Conservation (phyloP, 2,797 vertebrate genomes). For the Chelonia mydas region DNA sequence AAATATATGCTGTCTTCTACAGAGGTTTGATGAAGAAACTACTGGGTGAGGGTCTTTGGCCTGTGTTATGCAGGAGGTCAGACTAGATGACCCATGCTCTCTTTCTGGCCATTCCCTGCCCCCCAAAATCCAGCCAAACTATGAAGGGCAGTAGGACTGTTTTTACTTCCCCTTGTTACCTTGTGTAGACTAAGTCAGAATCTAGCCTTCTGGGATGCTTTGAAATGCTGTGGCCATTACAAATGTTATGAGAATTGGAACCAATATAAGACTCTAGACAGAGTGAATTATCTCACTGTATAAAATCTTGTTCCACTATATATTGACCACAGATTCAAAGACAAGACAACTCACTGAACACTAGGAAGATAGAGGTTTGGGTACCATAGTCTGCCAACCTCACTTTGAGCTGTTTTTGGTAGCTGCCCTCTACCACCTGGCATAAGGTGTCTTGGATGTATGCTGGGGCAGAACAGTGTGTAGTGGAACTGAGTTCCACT, state of each 20-base stretch:
- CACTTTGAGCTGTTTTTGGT: no score
- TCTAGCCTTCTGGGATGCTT: not conserved
- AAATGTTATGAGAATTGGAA: not conserved
- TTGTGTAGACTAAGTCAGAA: not conserved
- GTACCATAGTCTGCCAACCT: not conserved
- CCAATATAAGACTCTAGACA: not conserved
- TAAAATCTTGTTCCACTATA: not conserved
- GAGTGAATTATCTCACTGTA: not conserved
- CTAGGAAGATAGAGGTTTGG: not conserved
- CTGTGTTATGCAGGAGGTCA: not conserved
- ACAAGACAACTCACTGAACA: not conserved
- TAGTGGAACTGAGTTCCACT: no score
- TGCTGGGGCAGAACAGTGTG: no score
- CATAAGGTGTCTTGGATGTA: no score
- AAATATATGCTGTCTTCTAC: not conserved
- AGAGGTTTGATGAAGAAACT: not conserved
- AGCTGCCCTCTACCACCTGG: no score
- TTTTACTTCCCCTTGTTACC: not conserved
- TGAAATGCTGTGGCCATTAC: not conserved
- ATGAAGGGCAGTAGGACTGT: not conserved
- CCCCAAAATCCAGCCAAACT: not conserved
- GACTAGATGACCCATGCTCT: not conserved
- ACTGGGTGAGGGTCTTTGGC: not conserved
- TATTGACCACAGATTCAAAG: not conserved
- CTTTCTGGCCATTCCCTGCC: accelerated